Conservation (phyloP, 2,888 invertebrate genomes). For the Cheilosia variabilis region DNA sequence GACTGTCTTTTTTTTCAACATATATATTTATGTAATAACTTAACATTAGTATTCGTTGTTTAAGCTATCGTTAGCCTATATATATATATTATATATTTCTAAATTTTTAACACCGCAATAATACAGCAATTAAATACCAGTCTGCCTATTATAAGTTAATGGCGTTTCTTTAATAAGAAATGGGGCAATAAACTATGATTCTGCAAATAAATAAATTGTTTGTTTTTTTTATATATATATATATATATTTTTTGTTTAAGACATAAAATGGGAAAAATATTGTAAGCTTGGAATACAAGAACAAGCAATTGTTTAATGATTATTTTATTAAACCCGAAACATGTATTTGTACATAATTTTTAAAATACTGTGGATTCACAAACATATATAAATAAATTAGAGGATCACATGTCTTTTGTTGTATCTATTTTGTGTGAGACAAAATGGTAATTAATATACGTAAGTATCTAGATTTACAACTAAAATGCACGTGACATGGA, state of each 20-base stretch:
- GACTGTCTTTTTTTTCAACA: conserved; percentile 39
- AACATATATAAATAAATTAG: conserved; percentile 45
- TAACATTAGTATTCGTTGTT: conserved; percentile 48
- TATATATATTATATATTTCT: conserved; percentile 20
- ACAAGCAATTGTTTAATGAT: conserved; percentile 1
- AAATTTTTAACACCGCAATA: conserved; percentile 37
- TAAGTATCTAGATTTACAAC: not conserved
- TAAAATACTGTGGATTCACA: conserved; percentile 45
- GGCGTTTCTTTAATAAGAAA: not conserved
- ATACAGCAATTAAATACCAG: conserved; percentile 33
- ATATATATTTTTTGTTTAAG: not conserved
- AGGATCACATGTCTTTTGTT: conserved; percentile 17
- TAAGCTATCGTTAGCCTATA: conserved; percentile 25
- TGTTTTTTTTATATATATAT: not conserved
- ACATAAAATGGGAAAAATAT: conserved; percentile 11
- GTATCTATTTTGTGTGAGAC: not conserved
- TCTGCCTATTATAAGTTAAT: conserved; percentile 24
- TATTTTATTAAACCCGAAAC: conserved; percentile 4
- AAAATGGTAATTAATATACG: not conserved
- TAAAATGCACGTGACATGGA: too few species aligned
- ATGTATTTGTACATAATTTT: conserved; percentile 63
- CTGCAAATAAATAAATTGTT: conserved; percentile 2
- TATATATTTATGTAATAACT: conserved; percentile 52
- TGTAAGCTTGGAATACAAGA: not conserved
- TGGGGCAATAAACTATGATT: conserved; percentile 34